Evolutionary conservation across 2,113 vertebrate species (phyloP), one percentile per base, ranked within the genome.

Genomic region (Labeo catla): DNA sequence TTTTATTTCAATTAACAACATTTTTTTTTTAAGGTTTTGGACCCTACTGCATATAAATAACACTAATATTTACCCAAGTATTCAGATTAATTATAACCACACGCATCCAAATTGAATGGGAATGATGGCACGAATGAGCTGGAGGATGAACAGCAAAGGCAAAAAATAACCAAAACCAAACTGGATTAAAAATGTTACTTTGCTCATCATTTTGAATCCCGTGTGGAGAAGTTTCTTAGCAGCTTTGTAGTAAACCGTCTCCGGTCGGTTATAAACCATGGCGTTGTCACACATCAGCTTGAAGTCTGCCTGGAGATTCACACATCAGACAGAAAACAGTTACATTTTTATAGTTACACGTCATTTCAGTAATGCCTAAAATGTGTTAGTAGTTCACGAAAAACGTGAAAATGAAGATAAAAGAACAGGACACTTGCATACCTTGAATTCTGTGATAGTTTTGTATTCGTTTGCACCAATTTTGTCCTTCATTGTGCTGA

Each of bases 161-260:
- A 39, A 13, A n/a, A 3, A 68, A 23, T 4, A 68, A 36, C 2
- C 12, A 21, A 52, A 34, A 63, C 6, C 6, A 80, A 86, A 82
- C 47, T 28, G 28, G 0, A 78, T 79, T 61, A 54, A 50, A 50
- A 13, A 63, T 89, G 93, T 97, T 97, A 99, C 98, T 96, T 98
- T 99, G 95, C 98, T 99, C 98, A 99, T 99, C 98, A 99, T 99
- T 94, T 98, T 99, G 92, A 99, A 99, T 92, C 98, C 98, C 0
- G 98, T 99, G 63, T 99, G 98, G 4, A 99, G 97, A 81, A 99
- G 95, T 92, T 99, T 99, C 95, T 99, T 99, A 50, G 98, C 98
- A 88, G 98, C 92, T 87, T 99, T 99, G 94, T 99, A 99, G 93
- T 99, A 99, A 84, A 99, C 98, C 0, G 98, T 99, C 92, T 99